phyloP scores from a whole-genome alignment of 2,113 vertebrate species.

The Myocastor coypus region DNA sequence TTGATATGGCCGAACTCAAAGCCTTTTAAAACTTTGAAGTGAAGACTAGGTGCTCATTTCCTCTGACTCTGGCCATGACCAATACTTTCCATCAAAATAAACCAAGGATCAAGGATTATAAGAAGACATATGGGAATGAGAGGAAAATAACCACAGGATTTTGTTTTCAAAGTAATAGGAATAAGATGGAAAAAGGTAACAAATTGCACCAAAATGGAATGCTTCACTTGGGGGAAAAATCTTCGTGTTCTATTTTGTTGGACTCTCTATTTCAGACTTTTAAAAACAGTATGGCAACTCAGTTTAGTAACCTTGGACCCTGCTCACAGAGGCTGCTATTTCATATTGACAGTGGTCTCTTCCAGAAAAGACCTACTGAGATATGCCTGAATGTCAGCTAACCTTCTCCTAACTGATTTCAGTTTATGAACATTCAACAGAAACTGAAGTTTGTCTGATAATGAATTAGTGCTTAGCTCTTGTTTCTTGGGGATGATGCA shows the following conservation, averaged over 20 bases:
- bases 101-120: neutral
- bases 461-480: neutral
- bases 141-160: neutral
- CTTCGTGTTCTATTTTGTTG: neutral
- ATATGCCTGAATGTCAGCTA: slow-evolving; percentile 49
- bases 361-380: slow-evolving; percentile 73
- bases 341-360: slow-evolving; percentile 54
- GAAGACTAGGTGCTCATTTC: neutral
- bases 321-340: slow-evolving; percentile 25
- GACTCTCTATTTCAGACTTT: slow-evolving; percentile 37
- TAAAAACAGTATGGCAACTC: neutral
- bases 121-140: neutral
- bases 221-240: slow-evolving; percentile 36
- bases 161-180: neutral
- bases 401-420: slow-evolving; percentile 20
- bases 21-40: slow-evolving; percentile 28
- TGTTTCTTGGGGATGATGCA: neutral
- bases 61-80: neutral
- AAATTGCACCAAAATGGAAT: slow-evolving; percentile 24
- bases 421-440: slow-evolving; percentile 33
- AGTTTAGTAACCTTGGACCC: neutral
- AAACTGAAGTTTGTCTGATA: neutral
- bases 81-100: neutral
- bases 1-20: neutral
- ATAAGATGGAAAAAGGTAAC: slow-evolving; percentile 30